Conservation (phyloP, 2,797 vertebrate species). For the Bryconaethiops microstoma region DNA sequence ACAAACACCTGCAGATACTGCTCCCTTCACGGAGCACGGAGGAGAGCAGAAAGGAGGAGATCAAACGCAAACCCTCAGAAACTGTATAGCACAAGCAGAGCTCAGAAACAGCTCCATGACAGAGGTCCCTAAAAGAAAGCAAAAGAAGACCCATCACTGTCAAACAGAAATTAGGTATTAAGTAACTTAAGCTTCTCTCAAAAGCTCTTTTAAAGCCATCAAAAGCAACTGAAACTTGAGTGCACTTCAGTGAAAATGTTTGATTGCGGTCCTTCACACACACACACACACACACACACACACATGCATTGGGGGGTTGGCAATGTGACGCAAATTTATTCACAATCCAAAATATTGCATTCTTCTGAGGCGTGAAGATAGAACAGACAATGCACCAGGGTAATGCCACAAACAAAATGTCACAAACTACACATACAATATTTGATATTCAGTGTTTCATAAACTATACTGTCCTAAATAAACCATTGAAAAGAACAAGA, state of each 20-base stretch:
- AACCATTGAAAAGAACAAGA: too few relatives aligned
- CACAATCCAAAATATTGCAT: too few relatives aligned
- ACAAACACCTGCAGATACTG: constrained; percentile 7
- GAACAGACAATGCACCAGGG: too few relatives aligned
- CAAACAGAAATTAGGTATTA: neutral
- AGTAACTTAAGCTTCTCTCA: neutral
- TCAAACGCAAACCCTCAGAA: neutral
- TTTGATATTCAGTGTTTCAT: too few relatives aligned
- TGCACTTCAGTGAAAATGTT: neutral
- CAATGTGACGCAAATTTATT: too few relatives aligned
- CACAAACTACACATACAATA: too few relatives aligned
- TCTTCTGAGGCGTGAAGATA: too few relatives aligned
- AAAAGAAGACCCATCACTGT: neutral
- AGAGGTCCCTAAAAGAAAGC: neutral
- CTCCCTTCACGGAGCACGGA: neutral
- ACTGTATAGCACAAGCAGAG: neutral
- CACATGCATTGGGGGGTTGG: neutral
- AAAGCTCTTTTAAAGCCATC: neutral
- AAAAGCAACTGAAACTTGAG: neutral
- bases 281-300: neutral
- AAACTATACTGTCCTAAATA: too few relatives aligned
- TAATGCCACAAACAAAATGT: too few relatives aligned
- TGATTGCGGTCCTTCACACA: neutral
- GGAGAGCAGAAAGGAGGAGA: neutral
- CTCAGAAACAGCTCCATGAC: neutral